Evolutionary conservation across 92 coral and sea anemone species (phyloP), one percentile per base, ranked within the genome.

Genomic region (Palythoa caribaeorum): DNA sequence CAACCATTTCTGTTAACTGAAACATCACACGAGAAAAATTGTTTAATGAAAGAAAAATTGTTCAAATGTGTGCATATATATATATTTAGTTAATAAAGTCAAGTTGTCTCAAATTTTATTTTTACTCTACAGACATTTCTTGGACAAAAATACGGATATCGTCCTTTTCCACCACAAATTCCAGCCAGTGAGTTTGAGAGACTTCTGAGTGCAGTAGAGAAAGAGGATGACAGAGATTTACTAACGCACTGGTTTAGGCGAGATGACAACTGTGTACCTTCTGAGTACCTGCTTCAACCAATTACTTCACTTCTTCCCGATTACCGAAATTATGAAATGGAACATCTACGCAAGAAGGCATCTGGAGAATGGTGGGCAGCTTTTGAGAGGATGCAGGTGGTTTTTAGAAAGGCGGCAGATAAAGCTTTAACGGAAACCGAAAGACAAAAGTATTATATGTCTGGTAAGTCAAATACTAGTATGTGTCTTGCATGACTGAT

Each of bases 71-170:
- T 5, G 6, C 28, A 28, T 66, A 17, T 38, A 2, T 51, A 55
- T 9, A 5, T 36, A 10, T 1, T 38, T 71, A 59, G 28, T 52
- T 2, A 8, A n/a, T 63, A 63, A 17, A 1, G 6, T 55, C 14
- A 0, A 63, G 20, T 63, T 60, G 68, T 11, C 62, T 9, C 52
- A 38, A 13, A 1, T 38, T 4, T 51, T 79, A 0, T 8, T 66
- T 9, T 44, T 71, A 13, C 35, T 6, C 62, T 80, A 52, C 70
- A 97, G 99, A 97, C 99, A 3, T 95, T 97, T 76, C 90, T 97
- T 71, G 99, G 99, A 53, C 99, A 97, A 90, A 97, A 97, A 85
- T 97, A 97, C 48, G 99, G 99, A 75, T 97, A 97, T 73, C 97
- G 99, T 5, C 99, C 99, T 11, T 97, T 97, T 80, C 99, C 99